phyloP scores from a whole-genome alignment of 2,113 vertebrate genomes.

The Bambusicola thoracicus region DNA sequence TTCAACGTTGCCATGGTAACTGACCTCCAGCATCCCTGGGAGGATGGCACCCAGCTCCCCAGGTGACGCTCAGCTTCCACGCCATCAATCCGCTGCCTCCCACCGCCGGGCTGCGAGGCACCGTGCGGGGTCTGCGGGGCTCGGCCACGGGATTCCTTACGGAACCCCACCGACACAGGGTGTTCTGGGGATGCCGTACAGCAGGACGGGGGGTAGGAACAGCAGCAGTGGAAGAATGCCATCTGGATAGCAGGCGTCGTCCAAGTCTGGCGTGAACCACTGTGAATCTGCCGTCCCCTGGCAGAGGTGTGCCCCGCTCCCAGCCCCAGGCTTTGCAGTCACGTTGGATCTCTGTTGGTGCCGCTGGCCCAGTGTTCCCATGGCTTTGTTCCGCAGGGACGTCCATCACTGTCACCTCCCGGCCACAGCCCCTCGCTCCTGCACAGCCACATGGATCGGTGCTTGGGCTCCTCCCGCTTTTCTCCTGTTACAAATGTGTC shows the following conservation, averaged over 20 bases:
- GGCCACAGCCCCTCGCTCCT: background rate
- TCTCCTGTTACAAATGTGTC: background rate
- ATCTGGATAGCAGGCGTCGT: accelerated
- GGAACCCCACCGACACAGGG: slow-evolving; percentile 17
- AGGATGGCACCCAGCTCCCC: slow-evolving; percentile 89
- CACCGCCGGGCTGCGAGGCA: slow-evolving; percentile 63
- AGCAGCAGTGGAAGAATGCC: background rate
- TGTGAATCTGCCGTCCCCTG: background rate
- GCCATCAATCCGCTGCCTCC: slow-evolving; percentile 86
- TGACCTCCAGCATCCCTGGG: slow-evolving; percentile 92
- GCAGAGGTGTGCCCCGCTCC: background rate
- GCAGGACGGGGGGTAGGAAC: background rate
- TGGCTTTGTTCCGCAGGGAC: background rate
- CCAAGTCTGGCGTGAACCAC: background rate
- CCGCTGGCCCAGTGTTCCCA: background rate
- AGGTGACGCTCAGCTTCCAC: slow-evolving; percentile 81
- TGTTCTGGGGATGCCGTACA: background rate
- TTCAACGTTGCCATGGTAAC: slow-evolving; percentile 93
- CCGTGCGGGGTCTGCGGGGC: background rate
- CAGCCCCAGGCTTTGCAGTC: background rate
- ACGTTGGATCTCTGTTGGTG: background rate
- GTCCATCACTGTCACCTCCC: background rate
- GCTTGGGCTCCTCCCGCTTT: background rate
- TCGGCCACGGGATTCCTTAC: slow-evolving; percentile 79
- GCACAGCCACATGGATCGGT: background rate